Evolutionary conservation across 2,113 vertebrate species (phyloP), one percentile per base, ranked within the genome.

Genomic region (Dicrurus megarhynchus): DNA sequence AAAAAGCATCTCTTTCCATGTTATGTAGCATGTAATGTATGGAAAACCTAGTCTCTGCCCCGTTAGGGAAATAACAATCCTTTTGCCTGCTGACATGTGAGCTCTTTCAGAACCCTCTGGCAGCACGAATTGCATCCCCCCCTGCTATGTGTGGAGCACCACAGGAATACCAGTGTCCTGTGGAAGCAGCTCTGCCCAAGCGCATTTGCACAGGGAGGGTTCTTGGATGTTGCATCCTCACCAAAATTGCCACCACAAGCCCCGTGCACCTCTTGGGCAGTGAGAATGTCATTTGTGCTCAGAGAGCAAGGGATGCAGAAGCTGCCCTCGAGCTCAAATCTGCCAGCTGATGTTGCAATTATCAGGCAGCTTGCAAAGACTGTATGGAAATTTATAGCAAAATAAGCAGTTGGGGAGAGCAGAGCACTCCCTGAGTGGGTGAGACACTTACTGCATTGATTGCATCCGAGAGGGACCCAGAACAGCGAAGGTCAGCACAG

Each of bases 181-280:
- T 5, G 20, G 15, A 74, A n/a, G 42, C 28, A 77, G 50, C 42
- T 81, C 39, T 78, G 47, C 39, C 23, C 30, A 16, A 73, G 56
- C 3, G 20, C 10, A 15, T 57, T 33, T 1, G 0, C 46, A 33
- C 1, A 16, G 37, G 10, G 22, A 76, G 11, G 17, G 10, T 12
- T 49, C 49, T 14, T 0, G 4, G 17, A 26, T 28, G 18, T 11
- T 0, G 0, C 37, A 12, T 8, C 8, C 2, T 63, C 74, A 67
- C 57, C 53, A 60, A 71, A 87, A 75, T 1, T 56, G 17, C 23
- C 10, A 8, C 42, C 27, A 19, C 5, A 7, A 78, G 52, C 18
- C 24, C 74, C 0, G 0, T 6, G 44, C 2, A 1, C 14, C 52
- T 74, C 37, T 50, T 59, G 1, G 1, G 35, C 4, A 2, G 11